Conservation (phyloP, 2,888 invertebrate genomes). For the Leptinotarsa juncta region DNA sequence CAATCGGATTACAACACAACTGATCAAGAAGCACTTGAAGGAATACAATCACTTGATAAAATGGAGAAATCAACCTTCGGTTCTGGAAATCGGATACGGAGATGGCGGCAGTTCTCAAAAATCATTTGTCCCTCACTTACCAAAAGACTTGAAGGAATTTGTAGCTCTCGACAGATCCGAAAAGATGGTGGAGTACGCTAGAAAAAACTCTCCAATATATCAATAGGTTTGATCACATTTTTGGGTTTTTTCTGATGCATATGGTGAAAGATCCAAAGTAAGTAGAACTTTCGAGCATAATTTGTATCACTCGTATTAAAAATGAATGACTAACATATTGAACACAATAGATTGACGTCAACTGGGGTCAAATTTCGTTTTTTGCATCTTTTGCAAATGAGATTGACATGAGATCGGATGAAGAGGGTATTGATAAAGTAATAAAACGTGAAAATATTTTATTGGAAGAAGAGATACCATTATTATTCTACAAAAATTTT, state of each 20-base stretch:
- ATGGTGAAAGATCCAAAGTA: conserved; percentile 11
- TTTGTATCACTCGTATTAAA: no score
- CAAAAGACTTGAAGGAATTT: background rate
- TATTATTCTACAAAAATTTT: no score
- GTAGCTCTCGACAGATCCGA: background rate
- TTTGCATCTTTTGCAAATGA: no score
- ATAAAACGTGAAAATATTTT: no score
- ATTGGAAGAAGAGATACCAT: no score
- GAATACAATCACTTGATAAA: conserved; percentile 21
- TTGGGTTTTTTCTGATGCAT: conserved; percentile 5
- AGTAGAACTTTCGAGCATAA: background rate
- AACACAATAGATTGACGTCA: no score
- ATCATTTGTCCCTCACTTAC: conserved; percentile 4
- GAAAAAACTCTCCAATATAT: conserved; percentile 1
- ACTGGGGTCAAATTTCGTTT: no score
- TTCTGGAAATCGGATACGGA: conserved; percentile 2
- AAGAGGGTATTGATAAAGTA: no score
- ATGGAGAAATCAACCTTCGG: conserved; percentile 12
- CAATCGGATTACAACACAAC: background rate
- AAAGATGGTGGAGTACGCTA: conserved; percentile 2
- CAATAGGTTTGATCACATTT: conserved; percentile 15
- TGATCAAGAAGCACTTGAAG: background rate
- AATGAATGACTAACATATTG: no score
- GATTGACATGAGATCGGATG: no score
- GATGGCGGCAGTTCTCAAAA: background rate